phyloP scores from a whole-genome alignment of 2,888 invertebrate genomes.

The Lepidonotus clava region DNA sequence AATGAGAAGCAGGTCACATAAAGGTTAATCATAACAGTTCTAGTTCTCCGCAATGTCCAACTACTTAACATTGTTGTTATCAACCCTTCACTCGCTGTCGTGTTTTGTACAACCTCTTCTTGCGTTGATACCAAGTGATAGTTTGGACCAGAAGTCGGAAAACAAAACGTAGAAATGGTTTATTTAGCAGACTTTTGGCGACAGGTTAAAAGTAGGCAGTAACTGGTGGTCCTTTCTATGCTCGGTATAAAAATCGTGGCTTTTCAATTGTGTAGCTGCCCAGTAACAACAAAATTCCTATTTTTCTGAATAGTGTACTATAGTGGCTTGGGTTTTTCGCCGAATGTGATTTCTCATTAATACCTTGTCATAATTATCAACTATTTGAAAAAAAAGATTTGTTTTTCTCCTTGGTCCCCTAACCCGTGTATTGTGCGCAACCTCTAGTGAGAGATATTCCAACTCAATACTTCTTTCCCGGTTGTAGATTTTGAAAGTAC shows the following conservation, averaged over 20 bases:
- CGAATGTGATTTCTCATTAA: conserved; percentile 3
- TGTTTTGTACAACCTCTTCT: conserved; percentile 22
- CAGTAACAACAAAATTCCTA: conserved; percentile 42
- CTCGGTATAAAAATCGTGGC: conserved; percentile 28
- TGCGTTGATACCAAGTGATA: not conserved
- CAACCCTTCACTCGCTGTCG: conserved; percentile 32
- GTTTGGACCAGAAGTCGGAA: not conserved
- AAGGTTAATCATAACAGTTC: conserved; percentile 4
- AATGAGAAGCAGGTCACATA: not conserved
- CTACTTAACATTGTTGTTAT: not conserved
- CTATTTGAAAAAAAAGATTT: not conserved
- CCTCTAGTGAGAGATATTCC: conserved; percentile 21
- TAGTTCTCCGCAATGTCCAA: not conserved
- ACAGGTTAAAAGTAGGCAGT: not conserved
- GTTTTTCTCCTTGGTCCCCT: conserved; percentile 8
- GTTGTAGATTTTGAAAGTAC: conserved; percentile 51
- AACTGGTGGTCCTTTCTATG: conserved; percentile 30
- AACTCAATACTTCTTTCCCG: conserved; percentile 24
- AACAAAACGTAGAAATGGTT: not conserved
- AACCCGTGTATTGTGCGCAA: conserved; percentile 1
- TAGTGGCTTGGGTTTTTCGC: conserved; percentile 35
- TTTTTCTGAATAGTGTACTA: conserved; percentile 40
- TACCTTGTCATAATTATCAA: not conserved
- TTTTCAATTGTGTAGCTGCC: not conserved
- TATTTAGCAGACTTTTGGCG: too few relatives aligned